These are phyloP conservation scores for Theretra japonica DNA, from an alignment of 2,888 invertebrate species.

Conservation along the genomic window DNA sequence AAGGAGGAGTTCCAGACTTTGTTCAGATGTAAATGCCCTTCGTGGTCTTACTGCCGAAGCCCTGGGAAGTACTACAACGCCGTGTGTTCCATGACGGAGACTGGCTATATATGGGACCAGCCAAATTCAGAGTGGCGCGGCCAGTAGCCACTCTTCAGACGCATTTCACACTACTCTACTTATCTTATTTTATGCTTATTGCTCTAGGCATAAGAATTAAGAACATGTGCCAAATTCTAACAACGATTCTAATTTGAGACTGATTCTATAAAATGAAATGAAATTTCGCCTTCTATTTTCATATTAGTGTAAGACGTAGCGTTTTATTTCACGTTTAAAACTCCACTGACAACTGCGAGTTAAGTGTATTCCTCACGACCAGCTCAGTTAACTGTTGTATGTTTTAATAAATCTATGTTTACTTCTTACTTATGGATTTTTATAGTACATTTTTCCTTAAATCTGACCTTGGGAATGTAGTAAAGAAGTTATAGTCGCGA, in stretches of 20 bases:
- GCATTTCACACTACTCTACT: not conserved
- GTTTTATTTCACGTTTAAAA: conserved; percentile 38
- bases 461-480: conserved; percentile 62
- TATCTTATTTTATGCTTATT: conserved; percentile 36
- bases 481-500: conserved; percentile 48
- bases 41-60: conserved; percentile 94
- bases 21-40: conserved; percentile 94
- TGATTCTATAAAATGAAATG: conserved; percentile 72
- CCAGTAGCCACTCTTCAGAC: conserved; percentile 51
- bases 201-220: conserved; percentile 37
- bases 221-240: conserved; percentile 63
- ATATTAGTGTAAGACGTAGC: conserved; percentile 56
- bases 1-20: conserved; percentile 95
- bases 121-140: conserved; percentile 84
- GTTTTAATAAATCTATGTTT: conserved; percentile 67
- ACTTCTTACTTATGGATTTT: conserved; percentile 57
- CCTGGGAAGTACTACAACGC: conserved; percentile 96
- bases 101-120: conserved; percentile 96
- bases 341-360: not conserved
- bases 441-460: conserved; percentile 45
- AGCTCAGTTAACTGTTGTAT: conserved; percentile 56
- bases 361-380: conserved; percentile 46
- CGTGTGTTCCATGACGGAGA: conserved; percentile 94
- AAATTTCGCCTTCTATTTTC: conserved; percentile 79
- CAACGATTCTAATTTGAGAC: conserved; percentile 78